Evolutionary conservation across 2,888 invertebrate genomes (phyloP).

Genomic region (Drosophila formosana): DNA sequence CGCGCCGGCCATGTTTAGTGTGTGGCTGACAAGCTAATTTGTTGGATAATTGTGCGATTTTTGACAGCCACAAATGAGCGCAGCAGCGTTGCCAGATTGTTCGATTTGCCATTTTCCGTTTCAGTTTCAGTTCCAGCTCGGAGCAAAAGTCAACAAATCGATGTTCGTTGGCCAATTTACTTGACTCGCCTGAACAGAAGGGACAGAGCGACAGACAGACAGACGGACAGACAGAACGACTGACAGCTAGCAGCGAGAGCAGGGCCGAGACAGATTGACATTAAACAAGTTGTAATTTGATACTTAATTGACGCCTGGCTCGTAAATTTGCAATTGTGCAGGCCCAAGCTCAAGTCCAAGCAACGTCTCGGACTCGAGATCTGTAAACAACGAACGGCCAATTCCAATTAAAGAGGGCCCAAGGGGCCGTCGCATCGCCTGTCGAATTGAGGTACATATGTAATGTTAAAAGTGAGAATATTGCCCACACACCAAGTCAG

Average conservation of each 20-base stretch:
- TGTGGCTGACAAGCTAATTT: slow-evolving; percentile 72
- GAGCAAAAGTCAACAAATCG: slow-evolving; percentile 47
- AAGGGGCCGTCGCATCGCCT: slow-evolving; percentile 74
- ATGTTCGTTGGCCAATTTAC: slow-evolving; percentile 78
- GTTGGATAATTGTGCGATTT: slow-evolving; percentile 70
- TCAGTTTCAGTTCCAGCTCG: not conserved
- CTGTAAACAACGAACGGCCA: slow-evolving; percentile 46
- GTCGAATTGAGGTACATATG: slow-evolving; percentile 80
- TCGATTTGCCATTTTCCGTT: slow-evolving; percentile 4
- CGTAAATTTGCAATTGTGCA: slow-evolving; percentile 84
- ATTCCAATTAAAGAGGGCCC: slow-evolving; percentile 80
- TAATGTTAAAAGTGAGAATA: slow-evolving; percentile 70
- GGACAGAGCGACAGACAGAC: slow-evolving; percentile 9
- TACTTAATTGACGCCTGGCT: slow-evolving; percentile 85
- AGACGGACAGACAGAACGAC: not conserved
- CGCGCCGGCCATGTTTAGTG: slow-evolving; percentile 71
- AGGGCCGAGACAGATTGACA: slow-evolving; percentile 79
- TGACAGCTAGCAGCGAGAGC: slow-evolving; percentile 43
- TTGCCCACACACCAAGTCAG: slow-evolving; percentile 67
- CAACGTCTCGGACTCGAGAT: slow-evolving; percentile 12
- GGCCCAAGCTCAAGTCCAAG: slow-evolving; percentile 6
- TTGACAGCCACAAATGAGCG: slow-evolving; percentile 55
- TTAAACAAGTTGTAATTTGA: slow-evolving; percentile 85
- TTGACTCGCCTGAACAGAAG: slow-evolving; percentile 6
- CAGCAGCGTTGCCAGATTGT: slow-evolving; percentile 56